phyloP scores from a whole-genome alignment of 1,140 invertebrate species.

The Drosophila kurseongensis region DNA sequence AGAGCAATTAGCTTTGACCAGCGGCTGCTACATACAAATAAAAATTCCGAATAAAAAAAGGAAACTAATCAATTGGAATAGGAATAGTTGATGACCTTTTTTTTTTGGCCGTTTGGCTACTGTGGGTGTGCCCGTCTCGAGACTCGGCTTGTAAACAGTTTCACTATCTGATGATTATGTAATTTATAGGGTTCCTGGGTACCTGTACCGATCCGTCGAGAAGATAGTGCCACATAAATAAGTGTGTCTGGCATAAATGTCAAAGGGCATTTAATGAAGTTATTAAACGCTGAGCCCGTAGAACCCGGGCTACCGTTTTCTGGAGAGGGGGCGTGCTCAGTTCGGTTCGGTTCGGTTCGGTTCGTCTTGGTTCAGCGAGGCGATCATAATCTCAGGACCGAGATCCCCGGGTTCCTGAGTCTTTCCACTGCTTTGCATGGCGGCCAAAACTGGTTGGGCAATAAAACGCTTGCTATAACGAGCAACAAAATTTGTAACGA shows the following conservation, averaged over 20 bases:
- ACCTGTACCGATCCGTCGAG: conserved; percentile 53
- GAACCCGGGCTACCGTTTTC: conserved; percentile 35
- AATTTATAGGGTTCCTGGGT: conserved; percentile 67
- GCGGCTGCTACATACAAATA: conserved; percentile 42
- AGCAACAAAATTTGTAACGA: conserved; percentile 83
- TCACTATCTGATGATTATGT: conserved; percentile 78
- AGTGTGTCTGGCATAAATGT: conserved; percentile 66
- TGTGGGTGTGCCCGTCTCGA: conserved; percentile 64
- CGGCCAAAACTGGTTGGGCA: conserved; percentile 71
- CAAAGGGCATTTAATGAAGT: conserved; percentile 83
- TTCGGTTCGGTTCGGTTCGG: conserved; percentile 12
- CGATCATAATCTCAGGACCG: conserved; percentile 68
- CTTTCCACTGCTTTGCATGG: conserved; percentile 56
- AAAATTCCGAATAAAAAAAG: conserved; percentile 49
- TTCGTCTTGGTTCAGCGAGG: conserved; percentile 6
- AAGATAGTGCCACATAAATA: conserved; percentile 41
- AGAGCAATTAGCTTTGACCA: conserved; percentile 71
- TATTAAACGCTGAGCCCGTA: conserved; percentile 68
- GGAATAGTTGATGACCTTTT: conserved; percentile 52
- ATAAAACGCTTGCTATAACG: conserved; percentile 83
- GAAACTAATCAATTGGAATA: conserved; percentile 37
- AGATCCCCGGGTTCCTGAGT: neutral
- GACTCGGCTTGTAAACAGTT: conserved; percentile 75
- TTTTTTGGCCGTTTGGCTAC: conserved; percentile 42
- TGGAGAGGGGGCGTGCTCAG: conserved; percentile 27